Conservation (phyloP, 2,888 invertebrate species). For the Epistrophe grossulariae region DNA sequence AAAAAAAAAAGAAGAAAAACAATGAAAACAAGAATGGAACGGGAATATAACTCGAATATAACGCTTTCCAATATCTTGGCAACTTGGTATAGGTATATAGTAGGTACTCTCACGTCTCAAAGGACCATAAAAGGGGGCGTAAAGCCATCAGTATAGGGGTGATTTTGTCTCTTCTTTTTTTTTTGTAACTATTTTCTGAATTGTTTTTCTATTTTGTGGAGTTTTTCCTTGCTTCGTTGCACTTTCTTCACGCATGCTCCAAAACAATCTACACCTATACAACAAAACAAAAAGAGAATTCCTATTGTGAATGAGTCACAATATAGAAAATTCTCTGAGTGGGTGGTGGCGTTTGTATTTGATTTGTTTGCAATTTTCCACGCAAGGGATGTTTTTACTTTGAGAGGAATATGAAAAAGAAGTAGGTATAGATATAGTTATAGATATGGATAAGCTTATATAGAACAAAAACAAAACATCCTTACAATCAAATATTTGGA, state of each 20-base stretch:
- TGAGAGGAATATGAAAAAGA: not conserved
- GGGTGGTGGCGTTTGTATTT: conserved; percentile 40
- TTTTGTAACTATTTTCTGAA: not conserved
- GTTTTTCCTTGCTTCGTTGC: conserved; percentile 51
- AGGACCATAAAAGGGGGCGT: conserved; percentile 64
- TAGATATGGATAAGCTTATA: not conserved
- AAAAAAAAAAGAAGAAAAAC: not conserved
- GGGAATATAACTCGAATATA: conserved; percentile 4
- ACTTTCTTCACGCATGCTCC: conserved; percentile 64
- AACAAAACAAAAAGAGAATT: conserved; percentile 24
- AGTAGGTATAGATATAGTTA: not conserved
- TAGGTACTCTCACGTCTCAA: conserved; percentile 19
- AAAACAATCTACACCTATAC: not conserved
- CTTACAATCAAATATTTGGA: conserved; percentile 37
- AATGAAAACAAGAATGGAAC: conserved; percentile 10
- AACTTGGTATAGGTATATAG: not conserved
- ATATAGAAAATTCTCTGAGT: not conserved
- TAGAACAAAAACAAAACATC: not conserved
- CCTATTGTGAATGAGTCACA: conserved; percentile 64
- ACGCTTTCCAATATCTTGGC: conserved; percentile 63
- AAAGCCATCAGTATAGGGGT: conserved; percentile 34
- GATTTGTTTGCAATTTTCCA: conserved; percentile 20
- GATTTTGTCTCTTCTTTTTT: conserved; percentile 29
- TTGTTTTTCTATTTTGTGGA: conserved; percentile 25
- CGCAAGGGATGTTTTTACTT: conserved; percentile 9